phyloP scores from a whole-genome alignment of 1,140 invertebrate species.

The Papilio polytes region DNA sequence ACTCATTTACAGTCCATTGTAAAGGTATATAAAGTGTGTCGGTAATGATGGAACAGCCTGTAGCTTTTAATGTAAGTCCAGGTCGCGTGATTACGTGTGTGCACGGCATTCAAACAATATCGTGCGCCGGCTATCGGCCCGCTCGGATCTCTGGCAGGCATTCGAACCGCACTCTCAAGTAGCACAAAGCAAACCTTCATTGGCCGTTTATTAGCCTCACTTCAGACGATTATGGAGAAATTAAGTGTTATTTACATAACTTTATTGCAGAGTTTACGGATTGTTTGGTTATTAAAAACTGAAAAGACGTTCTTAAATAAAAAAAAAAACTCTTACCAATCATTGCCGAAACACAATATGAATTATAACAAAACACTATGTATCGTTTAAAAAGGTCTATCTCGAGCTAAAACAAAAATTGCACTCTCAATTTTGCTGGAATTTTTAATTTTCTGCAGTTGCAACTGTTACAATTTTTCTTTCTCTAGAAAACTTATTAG shows the following conservation, averaged over 20 bases:
- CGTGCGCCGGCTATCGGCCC: slow-evolving; percentile 37
- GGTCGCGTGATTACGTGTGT: slow-evolving; percentile 45
- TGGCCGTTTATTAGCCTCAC: slow-evolving; percentile 7
- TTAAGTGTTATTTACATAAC: slow-evolving; percentile 11
- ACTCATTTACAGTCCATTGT: neutral
- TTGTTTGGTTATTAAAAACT: too few relatives aligned
- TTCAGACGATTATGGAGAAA: neutral
- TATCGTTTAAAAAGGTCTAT: neutral
- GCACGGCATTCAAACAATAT: slow-evolving; percentile 42
- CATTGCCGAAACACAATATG: too few relatives aligned
- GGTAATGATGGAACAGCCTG: neutral
- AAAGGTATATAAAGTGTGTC: neutral
- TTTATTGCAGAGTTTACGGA: neutral
- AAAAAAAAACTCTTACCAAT: too few relatives aligned
- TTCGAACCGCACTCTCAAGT: slow-evolving; percentile 27
- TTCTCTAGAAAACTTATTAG: neutral
- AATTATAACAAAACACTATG: too few relatives aligned
- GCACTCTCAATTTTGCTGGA: neutral
- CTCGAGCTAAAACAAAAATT: neutral
- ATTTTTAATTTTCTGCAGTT: neutral
- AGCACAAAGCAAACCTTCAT: slow-evolving; percentile 29
- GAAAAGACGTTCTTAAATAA: too few relatives aligned
- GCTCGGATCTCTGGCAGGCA: slow-evolving; percentile 36
- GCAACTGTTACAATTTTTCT: slow-evolving; percentile 8
- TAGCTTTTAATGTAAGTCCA: slow-evolving; percentile 25